Conservation (phyloP, 2,888 invertebrate genomes). For the Acleris sparsana region DNA sequence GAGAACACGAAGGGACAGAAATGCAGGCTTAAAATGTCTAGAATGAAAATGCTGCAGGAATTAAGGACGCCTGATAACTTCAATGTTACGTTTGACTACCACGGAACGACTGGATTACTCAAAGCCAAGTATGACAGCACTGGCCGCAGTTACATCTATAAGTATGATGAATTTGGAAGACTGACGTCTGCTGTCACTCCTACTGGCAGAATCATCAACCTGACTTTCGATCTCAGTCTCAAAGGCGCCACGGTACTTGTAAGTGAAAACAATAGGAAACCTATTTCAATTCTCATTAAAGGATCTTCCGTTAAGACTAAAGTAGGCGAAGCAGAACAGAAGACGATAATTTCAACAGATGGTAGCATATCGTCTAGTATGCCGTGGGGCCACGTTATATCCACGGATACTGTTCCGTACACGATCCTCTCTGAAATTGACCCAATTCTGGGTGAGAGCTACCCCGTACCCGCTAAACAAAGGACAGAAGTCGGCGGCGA, state of each 20-base stretch:
- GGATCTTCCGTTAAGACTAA: slow-evolving; percentile 93
- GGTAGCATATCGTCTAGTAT: slow-evolving; percentile 91
- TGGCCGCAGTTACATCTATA: slow-evolving; percentile 95
- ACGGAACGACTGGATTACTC: slow-evolving; percentile 93
- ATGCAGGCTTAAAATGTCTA: slow-evolving; percentile 94
- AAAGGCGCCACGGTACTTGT: slow-evolving; percentile 95
- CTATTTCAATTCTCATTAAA: slow-evolving; percentile 93
- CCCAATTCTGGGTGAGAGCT: slow-evolving; percentile 94
- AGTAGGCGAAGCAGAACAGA: slow-evolving; percentile 91
- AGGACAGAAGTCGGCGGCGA: slow-evolving; percentile 95
- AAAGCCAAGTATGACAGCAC: slow-evolving; percentile 95
- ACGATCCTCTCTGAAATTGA: slow-evolving; percentile 94
- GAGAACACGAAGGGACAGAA: slow-evolving; percentile 97
- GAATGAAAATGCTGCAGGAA: slow-evolving; percentile 96
- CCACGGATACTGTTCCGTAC: slow-evolving; percentile 96
- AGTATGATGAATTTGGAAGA: slow-evolving; percentile 97
- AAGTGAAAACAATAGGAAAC: slow-evolving; percentile 91
- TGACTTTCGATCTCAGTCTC: slow-evolving; percentile 94
- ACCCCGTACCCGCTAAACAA: slow-evolving; percentile 95
- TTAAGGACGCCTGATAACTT: slow-evolving; percentile 96
- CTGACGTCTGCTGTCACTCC: slow-evolving; percentile 96
- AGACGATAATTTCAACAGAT: slow-evolving; percentile 91
- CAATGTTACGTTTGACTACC: slow-evolving; percentile 96
- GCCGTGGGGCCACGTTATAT: slow-evolving; percentile 94
- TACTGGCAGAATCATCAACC: slow-evolving; percentile 95